Percentiles rank a stretch among this genome's conserved stretches.
These are phyloP conservation scores for Cremastobaeus sp. DNA, from an alignment of 2,888 invertebrate genomes.

Conservation along the genomic window DNA sequence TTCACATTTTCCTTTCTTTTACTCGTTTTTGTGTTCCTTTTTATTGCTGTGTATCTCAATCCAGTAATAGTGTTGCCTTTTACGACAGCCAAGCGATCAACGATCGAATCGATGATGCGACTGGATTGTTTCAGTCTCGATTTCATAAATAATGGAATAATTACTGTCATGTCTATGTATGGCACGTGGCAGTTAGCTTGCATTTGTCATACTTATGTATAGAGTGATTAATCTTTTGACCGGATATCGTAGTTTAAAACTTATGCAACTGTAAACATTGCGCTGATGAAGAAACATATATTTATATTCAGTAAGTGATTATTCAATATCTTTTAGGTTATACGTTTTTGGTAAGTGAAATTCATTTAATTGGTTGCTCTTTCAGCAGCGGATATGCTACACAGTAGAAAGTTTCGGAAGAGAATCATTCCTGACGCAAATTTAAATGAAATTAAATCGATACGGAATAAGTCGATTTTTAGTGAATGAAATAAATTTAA, in stretches of 20 bases:
- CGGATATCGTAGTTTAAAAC: conserved; percentile 51
- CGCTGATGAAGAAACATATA: too few relatives aligned
- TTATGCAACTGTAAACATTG: conserved; percentile 53
- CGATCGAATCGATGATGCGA: conserved; percentile 40
- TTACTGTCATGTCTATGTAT: conserved; percentile 55
- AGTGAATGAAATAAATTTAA: too few relatives aligned
- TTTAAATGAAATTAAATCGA: too few relatives aligned
- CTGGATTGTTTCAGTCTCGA: conserved; percentile 48
- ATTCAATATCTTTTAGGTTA: too few relatives aligned
- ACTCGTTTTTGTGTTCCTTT: conserved; percentile 19
- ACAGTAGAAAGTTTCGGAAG: too few relatives aligned
- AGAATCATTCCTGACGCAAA: too few relatives aligned
- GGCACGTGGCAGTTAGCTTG: conserved; percentile 39
- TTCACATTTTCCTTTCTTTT: conserved; percentile 39
- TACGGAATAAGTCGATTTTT: too few relatives aligned
- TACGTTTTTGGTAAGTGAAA: too few relatives aligned
- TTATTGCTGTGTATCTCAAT: conserved; percentile 52
- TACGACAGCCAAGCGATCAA: conserved; percentile 21
- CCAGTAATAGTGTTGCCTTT: conserved; percentile 44
- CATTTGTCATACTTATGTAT: conserved; percentile 58
- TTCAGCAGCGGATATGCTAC: too few relatives aligned
- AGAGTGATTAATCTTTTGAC: conserved; percentile 59
- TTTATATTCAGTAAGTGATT: too few relatives aligned
- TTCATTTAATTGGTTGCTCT: too few relatives aligned
- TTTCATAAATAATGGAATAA: conserved; percentile 56